Percentiles rank a stretch among this genome's conserved stretches.
These are phyloP conservation scores for Myotis pilosus DNA, from an alignment of 2,797 vertebrate genomes.

Conservation along the genomic window DNA sequence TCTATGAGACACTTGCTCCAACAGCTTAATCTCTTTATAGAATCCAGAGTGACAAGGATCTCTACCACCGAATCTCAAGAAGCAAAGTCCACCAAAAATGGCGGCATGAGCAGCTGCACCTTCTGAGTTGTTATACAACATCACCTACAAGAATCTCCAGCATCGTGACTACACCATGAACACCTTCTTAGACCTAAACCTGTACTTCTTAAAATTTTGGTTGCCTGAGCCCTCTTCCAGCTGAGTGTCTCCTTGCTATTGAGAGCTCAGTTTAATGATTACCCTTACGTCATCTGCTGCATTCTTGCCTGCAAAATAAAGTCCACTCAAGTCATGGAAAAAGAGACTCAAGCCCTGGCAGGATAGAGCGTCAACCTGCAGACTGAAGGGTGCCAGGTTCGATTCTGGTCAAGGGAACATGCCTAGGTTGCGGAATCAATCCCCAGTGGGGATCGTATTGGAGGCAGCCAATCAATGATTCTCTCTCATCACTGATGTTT, in stretches of 20 bases:
- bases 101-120: slow-evolving; percentile 55
- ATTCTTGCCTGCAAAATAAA: slow-evolving; percentile 61
- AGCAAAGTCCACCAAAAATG: neutral
- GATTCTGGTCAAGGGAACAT: neutral
- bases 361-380: neutral
- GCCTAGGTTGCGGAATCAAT: neutral
- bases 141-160: slow-evolving; percentile 92
- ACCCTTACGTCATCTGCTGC: neutral
- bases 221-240: slow-evolving; percentile 94
- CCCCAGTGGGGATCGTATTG: no score
- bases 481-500: neutral
- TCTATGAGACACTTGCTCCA: neutral
- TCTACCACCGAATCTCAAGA: neutral
- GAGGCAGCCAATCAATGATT: no score
- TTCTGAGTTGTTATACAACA: slow-evolving; percentile 87
- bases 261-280: neutral
- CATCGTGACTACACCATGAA: slow-evolving; percentile 89
- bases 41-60: neutral
- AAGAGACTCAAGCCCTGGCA: neutral
- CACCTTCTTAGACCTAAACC: slow-evolving; percentile 91
- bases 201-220: slow-evolving; percentile 87
- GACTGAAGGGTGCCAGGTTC: neutral
- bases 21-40: neutral
- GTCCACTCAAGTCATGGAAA: neutral
- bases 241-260: slow-evolving; percentile 83